These are phyloP conservation scores for Drosophila repleta DNA, from an alignment of 1,140 invertebrate species.

Conservation along the genomic window DNA sequence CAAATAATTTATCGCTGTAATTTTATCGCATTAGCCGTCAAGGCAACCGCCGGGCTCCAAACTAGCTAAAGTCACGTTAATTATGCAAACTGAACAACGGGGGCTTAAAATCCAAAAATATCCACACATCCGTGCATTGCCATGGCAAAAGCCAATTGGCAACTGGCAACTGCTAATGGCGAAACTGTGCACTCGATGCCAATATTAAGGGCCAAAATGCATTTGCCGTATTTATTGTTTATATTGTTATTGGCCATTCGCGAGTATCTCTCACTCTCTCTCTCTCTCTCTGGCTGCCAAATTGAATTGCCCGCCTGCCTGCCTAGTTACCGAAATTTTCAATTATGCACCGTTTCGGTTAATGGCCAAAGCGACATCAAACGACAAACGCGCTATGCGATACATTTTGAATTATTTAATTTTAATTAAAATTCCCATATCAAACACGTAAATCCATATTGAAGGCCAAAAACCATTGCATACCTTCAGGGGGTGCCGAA, in stretches of 20 bases:
- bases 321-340: constrained; percentile 56
- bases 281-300: constrained; percentile 21
- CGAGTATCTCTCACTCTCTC: not conserved
- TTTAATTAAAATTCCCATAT: constrained; percentile 69
- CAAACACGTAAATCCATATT: not conserved
- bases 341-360: constrained; percentile 59
- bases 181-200: not conserved
- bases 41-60: constrained; percentile 11
- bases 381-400: constrained; percentile 28
- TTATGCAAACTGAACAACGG: constrained; percentile 54
- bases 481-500: constrained; percentile 43
- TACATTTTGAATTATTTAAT: constrained; percentile 72
- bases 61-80: constrained; percentile 70
- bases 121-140: constrained; percentile 13
- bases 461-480: constrained; percentile 28
- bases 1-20: constrained; percentile 53
- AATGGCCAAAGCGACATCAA: constrained; percentile 63
- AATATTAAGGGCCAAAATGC: constrained; percentile 13
- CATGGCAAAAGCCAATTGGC: too few relatives aligned
- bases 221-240: constrained; percentile 38
- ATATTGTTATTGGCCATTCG: constrained; percentile 56
- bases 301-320: constrained; percentile 63
- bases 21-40: constrained; percentile 45
- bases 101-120: constrained; percentile 1
- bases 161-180: too few relatives aligned